A percentile compares a stretch with the other conserved stretches of the same genome.
Evolutionary conservation across 2,888 invertebrate species (phyloP).

Genomic region (Tinea trinotella): DNA sequence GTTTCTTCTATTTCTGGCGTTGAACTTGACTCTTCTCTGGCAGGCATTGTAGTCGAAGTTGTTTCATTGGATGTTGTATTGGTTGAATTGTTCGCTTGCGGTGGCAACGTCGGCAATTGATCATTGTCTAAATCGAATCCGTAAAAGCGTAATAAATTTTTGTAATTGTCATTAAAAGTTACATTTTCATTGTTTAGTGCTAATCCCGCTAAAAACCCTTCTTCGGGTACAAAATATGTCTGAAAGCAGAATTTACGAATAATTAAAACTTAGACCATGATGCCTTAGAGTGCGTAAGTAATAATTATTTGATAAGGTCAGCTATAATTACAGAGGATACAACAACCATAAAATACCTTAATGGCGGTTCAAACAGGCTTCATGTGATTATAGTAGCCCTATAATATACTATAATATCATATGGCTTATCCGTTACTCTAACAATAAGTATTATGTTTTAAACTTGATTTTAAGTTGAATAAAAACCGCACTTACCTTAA

Average conservation of each 20-base stretch:
- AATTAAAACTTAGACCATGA: no score
- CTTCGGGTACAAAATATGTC: conserved; percentile 88
- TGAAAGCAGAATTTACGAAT: no score
- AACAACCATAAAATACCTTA: no score
- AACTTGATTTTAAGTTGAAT: no score
- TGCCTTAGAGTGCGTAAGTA: no score
- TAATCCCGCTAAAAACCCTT: conserved; percentile 86
- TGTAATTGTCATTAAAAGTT: conserved; percentile 80
- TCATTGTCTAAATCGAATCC: conserved; percentile 81
- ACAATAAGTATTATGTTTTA: no score
- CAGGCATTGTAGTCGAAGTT: conserved; percentile 26
- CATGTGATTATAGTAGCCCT: no score
- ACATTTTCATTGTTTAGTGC: conserved; percentile 86
- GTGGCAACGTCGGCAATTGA: conserved; percentile 38
- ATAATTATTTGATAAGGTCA: no score
- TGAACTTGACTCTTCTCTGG: conserved; percentile 22
- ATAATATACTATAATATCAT: no score
- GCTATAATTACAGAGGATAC: no score
- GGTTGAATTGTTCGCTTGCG: conserved; percentile 30
- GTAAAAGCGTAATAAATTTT: conserved; percentile 81
- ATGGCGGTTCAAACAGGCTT: no score
- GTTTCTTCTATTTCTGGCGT: conserved; percentile 41
- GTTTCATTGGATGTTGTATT: conserved; percentile 28
- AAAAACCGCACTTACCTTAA: conserved; percentile 76
- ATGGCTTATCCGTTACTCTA: no score